Evolutionary conservation across 2,888 invertebrate genomes (phyloP).

Genomic region (Netelia fuscicornis): DNA sequence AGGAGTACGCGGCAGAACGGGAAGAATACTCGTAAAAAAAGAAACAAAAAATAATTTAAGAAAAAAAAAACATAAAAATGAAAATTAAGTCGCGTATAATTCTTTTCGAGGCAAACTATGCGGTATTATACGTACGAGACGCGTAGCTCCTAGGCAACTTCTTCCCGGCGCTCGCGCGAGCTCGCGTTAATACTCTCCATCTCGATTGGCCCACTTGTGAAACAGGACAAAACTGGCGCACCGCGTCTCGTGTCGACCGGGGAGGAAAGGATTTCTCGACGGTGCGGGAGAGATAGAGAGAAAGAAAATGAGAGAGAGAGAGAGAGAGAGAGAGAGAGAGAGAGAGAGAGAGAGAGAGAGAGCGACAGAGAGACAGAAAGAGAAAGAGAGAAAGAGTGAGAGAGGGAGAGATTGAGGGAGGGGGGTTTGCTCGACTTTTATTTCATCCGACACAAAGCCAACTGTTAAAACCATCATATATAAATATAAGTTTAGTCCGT

Average conservation of each 20-base stretch:
- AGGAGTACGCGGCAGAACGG: constrained; percentile 32
- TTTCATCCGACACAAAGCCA: constrained; percentile 57
- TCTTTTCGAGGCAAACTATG: not conserved
- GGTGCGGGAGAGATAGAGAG: constrained; percentile 17
- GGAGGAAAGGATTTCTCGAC: constrained; percentile 31
- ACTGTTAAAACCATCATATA: constrained; percentile 9
- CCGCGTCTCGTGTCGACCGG: constrained; percentile 25
- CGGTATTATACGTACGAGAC: not conserved
- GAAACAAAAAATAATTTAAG: not conserved
- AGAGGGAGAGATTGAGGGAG: constrained; percentile 15
- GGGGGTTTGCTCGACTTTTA: constrained; percentile 77
- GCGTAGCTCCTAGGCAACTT: constrained; percentile 37
- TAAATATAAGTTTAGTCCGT: not conserved
- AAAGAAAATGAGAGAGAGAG: constrained; percentile 11
- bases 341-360: not conserved
- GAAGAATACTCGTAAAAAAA: constrained; percentile 14
- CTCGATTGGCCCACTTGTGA: constrained; percentile 84
- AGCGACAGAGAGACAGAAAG: constrained; percentile 19
- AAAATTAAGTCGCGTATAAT: constrained; percentile 19
- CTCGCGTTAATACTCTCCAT: constrained; percentile 80
- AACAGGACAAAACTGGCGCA: constrained; percentile 83
- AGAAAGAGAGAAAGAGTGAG: not conserved
- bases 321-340: constrained; percentile 11
- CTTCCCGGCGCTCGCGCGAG: constrained; percentile 47
- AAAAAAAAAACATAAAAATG: not conserved